Base-by-base conservation (phyloP, 1,140 invertebrate genomes). In the Dendrolimus punctatus region DNA sequence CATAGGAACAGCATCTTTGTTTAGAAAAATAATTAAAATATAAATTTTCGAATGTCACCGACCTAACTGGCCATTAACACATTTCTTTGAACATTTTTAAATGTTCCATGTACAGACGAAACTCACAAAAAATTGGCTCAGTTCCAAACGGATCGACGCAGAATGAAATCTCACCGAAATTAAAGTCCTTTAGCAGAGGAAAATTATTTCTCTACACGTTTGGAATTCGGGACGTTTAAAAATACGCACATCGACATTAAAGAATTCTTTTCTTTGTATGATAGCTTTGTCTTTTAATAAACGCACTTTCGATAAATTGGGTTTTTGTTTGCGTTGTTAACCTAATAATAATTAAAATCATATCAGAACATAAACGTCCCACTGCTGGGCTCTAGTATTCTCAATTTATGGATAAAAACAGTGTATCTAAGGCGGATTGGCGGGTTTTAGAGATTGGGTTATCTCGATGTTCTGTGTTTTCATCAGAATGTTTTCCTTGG, bases 51-150 rank as follows among this genome's bases (percentile, higher is more conserved):
- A 55, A 74, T 64, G 60, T 85, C 78, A 46, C 60, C 72, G 71
- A 80, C 76, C 61, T 71, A 71, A 46, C 76, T 74, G 60, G 71
- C 73, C 58, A 72, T 77, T 67, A 52, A 71, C 68, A 51, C 47
- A 47, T 55, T 60, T 50, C 51, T 49, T 54, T 51, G 58, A 37
- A 38, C 50, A 39, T 9, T 46, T 40, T 50, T 55, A 39, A 62
- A 23, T 23, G 23, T 23, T 23, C 23, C 23, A 23, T 23, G 23
- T 23, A 23, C 23, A 23, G 23, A 23, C 23, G 23, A 3, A 23
- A 23, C 1, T 23, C 23, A 23, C 23, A 23, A 60, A 51, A 61
- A 64, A 71, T 73, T 79, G 76, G 78, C 76, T 52, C 45, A 58
- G 65, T 71, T 64, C 74, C 71, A 76, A 73, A 62, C 39, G 41